phyloP scores from a whole-genome alignment of 2,888 invertebrate species.

The Fabriciana adippe region DNA sequence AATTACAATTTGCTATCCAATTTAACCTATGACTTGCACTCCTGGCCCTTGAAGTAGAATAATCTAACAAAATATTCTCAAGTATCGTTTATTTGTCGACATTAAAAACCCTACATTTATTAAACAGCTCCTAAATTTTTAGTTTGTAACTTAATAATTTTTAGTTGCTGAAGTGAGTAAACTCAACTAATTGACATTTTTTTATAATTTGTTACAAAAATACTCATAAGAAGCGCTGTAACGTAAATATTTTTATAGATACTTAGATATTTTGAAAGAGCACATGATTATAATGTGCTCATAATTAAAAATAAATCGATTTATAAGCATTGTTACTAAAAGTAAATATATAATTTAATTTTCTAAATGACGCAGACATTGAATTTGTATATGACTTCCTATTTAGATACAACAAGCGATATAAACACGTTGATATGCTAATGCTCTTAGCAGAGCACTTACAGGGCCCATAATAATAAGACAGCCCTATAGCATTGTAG shows the following conservation, averaged over 20 bases:
- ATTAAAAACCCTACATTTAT: background rate
- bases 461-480: slow-evolving; percentile 25
- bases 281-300: too few species aligned
- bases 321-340: background rate
- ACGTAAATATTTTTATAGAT: too few species aligned
- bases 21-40: slow-evolving; percentile 26
- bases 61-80: slow-evolving; percentile 7
- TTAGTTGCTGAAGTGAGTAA: too few species aligned
- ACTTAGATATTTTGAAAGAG: too few species aligned
- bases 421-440: slow-evolving; percentile 23
- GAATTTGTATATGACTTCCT: slow-evolving; percentile 12
- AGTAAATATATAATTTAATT: background rate
- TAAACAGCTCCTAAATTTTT: too few species aligned
- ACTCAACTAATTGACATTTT: too few species aligned
- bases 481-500: slow-evolving; percentile 27
- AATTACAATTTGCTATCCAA: slow-evolving; percentile 27
- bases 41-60: slow-evolving; percentile 19
- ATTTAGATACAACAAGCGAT: slow-evolving; percentile 19
- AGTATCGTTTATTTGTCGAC: background rate
- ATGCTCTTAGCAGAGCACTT: slow-evolving; percentile 24
- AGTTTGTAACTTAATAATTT: too few species aligned
- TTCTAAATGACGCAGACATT: background rate
- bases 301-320: background rate
- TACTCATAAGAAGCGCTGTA: too few species aligned
- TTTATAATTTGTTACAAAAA: too few species aligned